Evolutionary conservation across 2,113 vertebrate species (phyloP).

Genomic region (Rissa tridactyla): DNA sequence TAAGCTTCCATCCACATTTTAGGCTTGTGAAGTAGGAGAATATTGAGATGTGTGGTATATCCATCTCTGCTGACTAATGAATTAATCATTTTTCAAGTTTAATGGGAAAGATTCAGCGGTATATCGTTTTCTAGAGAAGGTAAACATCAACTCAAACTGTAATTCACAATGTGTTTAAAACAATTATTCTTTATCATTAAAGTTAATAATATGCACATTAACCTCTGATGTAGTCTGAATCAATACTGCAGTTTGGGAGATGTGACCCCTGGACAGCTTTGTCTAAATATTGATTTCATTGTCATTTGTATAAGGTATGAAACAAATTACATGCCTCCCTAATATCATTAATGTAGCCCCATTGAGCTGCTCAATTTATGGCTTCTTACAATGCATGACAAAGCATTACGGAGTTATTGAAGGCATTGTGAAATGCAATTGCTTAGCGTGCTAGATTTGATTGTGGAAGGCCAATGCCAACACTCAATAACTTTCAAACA

Average conservation of each 20-base stretch:
- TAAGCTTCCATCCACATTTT: neutral
- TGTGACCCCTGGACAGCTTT: conserved; percentile 82
- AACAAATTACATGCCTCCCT: conserved; percentile 83
- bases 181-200: conserved; percentile 74
- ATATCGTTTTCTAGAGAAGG: conserved; percentile 36
- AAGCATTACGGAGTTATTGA: conserved; percentile 54
- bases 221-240: conserved; percentile 79
- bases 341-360: conserved; percentile 79
- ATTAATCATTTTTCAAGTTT: conserved; percentile 55
- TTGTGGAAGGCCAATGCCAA: neutral
- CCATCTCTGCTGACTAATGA: conserved; percentile 11
- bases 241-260: conserved; percentile 80
- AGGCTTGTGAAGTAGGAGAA: neutral
- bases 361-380: conserved; percentile 66
- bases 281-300: conserved; percentile 87
- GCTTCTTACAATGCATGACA: conserved; percentile 41
- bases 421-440: conserved; percentile 48
- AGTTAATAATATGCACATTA: conserved; percentile 84
- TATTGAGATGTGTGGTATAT: neutral
- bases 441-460: conserved; percentile 14
- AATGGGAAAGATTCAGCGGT: conserved; percentile 41
- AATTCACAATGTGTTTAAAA: conserved; percentile 69
- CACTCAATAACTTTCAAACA: conserved; percentile 16
- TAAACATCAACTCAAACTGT: conserved; percentile 45
- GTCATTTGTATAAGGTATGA: conserved; percentile 90